phyloP scores from a whole-genome alignment of 2,888 invertebrate species.

The Philereme vetulata region DNA sequence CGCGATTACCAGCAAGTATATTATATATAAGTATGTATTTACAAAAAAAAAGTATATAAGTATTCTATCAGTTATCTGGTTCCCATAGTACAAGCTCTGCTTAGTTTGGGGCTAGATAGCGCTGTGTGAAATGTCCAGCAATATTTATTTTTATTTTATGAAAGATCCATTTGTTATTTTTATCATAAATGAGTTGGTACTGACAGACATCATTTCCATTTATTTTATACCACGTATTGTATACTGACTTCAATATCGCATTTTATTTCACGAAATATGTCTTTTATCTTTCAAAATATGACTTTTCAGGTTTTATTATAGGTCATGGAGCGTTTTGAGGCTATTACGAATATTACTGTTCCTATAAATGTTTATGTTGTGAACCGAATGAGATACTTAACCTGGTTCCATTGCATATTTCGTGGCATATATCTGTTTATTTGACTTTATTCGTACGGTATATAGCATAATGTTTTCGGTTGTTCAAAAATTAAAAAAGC shows the following conservation, averaged over 20 bases:
- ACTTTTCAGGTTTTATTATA: conserved; percentile 35
- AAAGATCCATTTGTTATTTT: too few species aligned
- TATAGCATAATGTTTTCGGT: conserved; percentile 4
- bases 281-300: conserved; percentile 36
- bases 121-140: too few species aligned
- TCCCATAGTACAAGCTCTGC: too few species aligned
- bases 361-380: conserved; percentile 27
- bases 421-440: background rate
- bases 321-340: conserved; percentile 33
- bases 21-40: too few species aligned
- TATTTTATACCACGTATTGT: too few species aligned
- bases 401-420: conserved; percentile 19
- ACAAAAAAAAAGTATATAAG: too few species aligned
- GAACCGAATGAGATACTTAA: conserved; percentile 23
- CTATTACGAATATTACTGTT: conserved; percentile 22
- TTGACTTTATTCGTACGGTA: conserved; percentile 10
- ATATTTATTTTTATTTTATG: too few species aligned
- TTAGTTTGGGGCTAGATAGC: too few species aligned
- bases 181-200: too few species aligned
- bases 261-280: conserved; percentile 20
- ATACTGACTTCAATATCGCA: background rate
- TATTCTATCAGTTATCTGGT: too few species aligned
- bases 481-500: background rate
- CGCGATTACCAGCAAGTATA: too few species aligned
- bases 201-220: too few species aligned